Evolutionary conservation across 2,888 invertebrate genomes (phyloP), one percentile per base, ranked within the genome.

Genomic region (Caenorhabditis zanzibari): DNA sequence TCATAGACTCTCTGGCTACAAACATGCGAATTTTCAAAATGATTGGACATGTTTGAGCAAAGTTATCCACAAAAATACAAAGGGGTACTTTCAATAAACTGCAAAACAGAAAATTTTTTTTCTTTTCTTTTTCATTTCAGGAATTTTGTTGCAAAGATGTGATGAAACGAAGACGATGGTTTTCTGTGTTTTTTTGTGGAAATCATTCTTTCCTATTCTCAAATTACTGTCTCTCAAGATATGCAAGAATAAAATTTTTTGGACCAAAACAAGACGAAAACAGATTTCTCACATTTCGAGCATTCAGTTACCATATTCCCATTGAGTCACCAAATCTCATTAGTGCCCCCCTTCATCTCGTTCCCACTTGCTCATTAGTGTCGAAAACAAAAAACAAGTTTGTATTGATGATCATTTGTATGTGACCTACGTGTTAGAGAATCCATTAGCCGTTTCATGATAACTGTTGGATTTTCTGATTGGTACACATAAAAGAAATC

Each of bases 321-420:
- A 54, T 26, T 54, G 54, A 54, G 54, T 54, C 54, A 54, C 26
- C 41, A 28, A 2, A 22, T 24, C 41, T 24, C 61, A 32, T 61
- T 38, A 61, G 26, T 41, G n/a, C n/a, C n/a, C 61, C 10, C 24
- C 14, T 2, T 41, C 7, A 14, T 26, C 19, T 44, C 2, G 10
- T 24, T 59, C 41, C 41, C 41, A 24, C 24, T 14, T 24, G 24
- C 41, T 41, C 41, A 61, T 61, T 61, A 61, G 61, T 16, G 41
- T 10, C 7, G 16, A 61, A 41, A 41, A 61, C 22, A 41, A 44
- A 41, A 44, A 61, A 41, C 41, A 44, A 61, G 61, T 41, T 32
- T 14, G 10, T 6, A n/a, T n/a, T 38, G 32, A 22, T 59, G 19
- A 0, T 38, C 2, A 3, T 38, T 59, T 38, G 19, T 19, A 59